Conservation (phyloP, 1,140 invertebrate genomes). For the Bombus consobrinus region DNA sequence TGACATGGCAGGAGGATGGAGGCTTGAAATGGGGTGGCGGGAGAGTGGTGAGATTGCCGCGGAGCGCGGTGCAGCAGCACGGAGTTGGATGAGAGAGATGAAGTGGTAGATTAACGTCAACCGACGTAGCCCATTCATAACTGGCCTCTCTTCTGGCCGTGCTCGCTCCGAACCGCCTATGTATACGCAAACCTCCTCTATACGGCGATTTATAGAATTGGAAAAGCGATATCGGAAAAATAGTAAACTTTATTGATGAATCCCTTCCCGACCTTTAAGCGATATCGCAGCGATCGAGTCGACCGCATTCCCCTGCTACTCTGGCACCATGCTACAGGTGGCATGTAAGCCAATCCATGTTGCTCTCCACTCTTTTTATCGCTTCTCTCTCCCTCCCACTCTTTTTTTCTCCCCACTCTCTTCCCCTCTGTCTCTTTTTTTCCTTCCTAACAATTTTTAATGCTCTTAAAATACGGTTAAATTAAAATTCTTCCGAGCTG, state of each 20-base stretch:
- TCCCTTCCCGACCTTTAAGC: constrained; percentile 70
- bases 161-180: constrained; percentile 16
- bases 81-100: constrained; percentile 68
- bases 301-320: constrained; percentile 57
- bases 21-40: constrained; percentile 21
- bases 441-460: neutral
- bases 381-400: neutral
- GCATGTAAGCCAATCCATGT: constrained; percentile 69
- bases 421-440: too few species aligned
- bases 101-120: constrained; percentile 73
- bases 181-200: constrained; percentile 40
- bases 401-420: neutral
- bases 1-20: constrained; percentile 22
- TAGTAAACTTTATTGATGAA: constrained; percentile 72
- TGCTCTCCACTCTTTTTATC: constrained; percentile 24
- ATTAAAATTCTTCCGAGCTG: neutral
- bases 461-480: neutral
- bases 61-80: neutral
- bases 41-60: constrained; percentile 63
- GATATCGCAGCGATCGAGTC: constrained; percentile 65
- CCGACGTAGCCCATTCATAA: constrained; percentile 73
- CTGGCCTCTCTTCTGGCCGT: constrained; percentile 53
- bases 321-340: constrained; percentile 64
- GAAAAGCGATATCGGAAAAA: constrained; percentile 71
- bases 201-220: constrained; percentile 70